Evolutionary conservation across 2,888 invertebrate species (phyloP), one percentile per base, ranked within the genome.

Genomic region (Aleiodes leptofemur): DNA sequence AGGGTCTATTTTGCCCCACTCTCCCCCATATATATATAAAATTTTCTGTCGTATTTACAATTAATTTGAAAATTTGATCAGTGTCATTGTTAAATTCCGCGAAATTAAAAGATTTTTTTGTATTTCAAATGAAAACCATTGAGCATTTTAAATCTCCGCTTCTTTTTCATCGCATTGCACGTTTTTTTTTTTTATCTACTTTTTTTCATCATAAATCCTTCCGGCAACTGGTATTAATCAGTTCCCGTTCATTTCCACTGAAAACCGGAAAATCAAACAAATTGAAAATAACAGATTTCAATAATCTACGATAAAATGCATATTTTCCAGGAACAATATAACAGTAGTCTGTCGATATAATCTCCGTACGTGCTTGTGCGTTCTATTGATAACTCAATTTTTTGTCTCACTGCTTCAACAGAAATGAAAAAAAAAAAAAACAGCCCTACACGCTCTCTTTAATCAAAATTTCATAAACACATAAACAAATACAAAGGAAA

Each of bases 221-320:
- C 14, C n/a, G 31, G 38, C 38, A 34, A 13, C 59, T 38, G n/a
- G n/a, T 31, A 59, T 59, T 59, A 34, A 59, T 34, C 34, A 59
- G 38, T 59, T 56, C 34, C 16, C 14, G 43, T 55, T 70, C 13
- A 11, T 69, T 69, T n/a, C 51, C 14, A 51, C 14, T 38, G 53
- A 31, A 70, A 70, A 64, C 16, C 43, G 23, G 56, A 23, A 56
- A 43, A 16, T 57, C 11, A 13, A 16, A 70, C 70, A 70, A 70
- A 70, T 70, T 43, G 34, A n/a, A 31, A 34, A 34, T 59, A 34
- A 13, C 34, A 31, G 59, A 38, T 9, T 59, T 59, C 59, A 59
- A 59, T 59, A 59, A 59, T 59, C 34, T 31, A 34, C 34, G 34
- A 59, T 38, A 34, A 59, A 59, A 59, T 59, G n/a, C 59, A 59